Evolutionary conservation across 1,140 invertebrate genomes (phyloP).

Genomic region (Zaprionus inermis): DNA sequence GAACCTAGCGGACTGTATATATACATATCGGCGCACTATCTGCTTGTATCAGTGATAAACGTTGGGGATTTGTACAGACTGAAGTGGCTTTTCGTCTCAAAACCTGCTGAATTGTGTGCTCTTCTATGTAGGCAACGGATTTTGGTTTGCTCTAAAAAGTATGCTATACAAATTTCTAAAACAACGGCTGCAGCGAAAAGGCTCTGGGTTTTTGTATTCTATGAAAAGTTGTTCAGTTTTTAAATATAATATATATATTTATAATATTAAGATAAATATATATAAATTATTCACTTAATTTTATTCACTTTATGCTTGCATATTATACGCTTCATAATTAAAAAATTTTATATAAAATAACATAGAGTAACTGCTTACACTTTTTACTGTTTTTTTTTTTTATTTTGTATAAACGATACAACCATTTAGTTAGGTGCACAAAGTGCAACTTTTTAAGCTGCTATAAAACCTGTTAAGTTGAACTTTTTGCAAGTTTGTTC

Average conservation of each 20-base stretch:
- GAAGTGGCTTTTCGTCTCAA: background rate
- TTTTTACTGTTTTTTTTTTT: no score
- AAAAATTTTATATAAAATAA: no score
- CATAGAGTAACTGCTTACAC: no score
- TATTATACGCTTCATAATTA: no score
- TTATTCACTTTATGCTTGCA: no score
- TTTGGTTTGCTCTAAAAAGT: background rate
- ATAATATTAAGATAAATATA: no score
- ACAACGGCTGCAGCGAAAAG: no score
- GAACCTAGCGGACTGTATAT: background rate
- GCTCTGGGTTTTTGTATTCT: no score
- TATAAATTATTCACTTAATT: no score
- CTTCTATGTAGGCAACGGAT: background rate
- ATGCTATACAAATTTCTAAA: background rate
- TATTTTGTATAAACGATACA: background rate
- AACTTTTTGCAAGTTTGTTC: background rate
- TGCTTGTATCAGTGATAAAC: conserved; percentile 10
- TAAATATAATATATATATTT: no score
- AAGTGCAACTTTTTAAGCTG: background rate
- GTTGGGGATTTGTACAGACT: background rate
- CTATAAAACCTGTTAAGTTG: background rate
- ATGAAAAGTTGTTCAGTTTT: no score
- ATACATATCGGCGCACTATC: background rate
- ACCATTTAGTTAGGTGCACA: no score
- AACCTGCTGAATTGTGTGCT: background rate